Percentiles rank a stretch among this genome's conserved stretches.
phyloP scores from a whole-genome alignment of 2,888 invertebrate species.

The Octonoba sinensis region DNA sequence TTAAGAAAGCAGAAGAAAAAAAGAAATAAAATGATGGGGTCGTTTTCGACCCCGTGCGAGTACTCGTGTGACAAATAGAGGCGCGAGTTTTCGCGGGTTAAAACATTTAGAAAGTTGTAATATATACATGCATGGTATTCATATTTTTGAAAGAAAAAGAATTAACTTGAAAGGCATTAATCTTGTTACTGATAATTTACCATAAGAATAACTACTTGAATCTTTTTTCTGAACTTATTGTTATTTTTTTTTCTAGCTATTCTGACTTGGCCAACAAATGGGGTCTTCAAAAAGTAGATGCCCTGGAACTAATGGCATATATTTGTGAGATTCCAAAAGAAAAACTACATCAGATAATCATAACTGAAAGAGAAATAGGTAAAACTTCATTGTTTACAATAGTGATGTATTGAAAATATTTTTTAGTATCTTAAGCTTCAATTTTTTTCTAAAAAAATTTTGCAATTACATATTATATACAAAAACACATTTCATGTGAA shows the following conservation, averaged over 20 bases:
- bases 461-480: too few relatives aligned
- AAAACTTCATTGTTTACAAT: conserved; percentile 9
- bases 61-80: too few relatives aligned
- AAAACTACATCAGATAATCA: conserved; percentile 78
- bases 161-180: too few relatives aligned
- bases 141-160: too few relatives aligned
- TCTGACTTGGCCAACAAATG: conserved; percentile 79
- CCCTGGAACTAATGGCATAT: conserved; percentile 80
- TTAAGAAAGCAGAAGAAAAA: too few relatives aligned
- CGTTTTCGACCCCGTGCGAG: too few relatives aligned
- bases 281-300: conserved; percentile 84
- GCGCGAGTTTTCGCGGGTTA: too few relatives aligned
- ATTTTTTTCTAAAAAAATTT: too few relatives aligned
- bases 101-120: too few relatives aligned
- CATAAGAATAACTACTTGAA: background rate
- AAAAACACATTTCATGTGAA: background rate
- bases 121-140: too few relatives aligned
- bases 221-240: background rate
- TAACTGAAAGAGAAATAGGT: conserved; percentile 70
- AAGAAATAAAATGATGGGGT: too few relatives aligned
- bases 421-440: background rate
- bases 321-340: conserved; percentile 90
- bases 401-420: background rate
- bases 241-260: conserved; percentile 68
- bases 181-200: too few relatives aligned